Base-by-base conservation (phyloP, 2,113 vertebrate genomes). In the Crypturellus undulatus region DNA sequence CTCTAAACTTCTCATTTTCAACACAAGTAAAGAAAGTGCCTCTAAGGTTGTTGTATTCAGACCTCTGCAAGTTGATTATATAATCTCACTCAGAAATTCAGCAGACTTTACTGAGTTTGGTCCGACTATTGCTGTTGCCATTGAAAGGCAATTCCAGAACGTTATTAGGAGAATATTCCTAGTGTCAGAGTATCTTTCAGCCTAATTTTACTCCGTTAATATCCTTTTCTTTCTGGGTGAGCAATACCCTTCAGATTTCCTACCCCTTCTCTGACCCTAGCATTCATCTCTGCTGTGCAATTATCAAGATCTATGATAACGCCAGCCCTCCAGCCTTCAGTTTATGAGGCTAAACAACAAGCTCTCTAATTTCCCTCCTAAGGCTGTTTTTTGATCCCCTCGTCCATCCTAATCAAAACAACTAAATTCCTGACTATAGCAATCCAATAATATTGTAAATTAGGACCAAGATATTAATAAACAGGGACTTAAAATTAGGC, bases 391-490 rank as follows among this genome's bases (percentile, higher is more conserved):
- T 92, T 84, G 63, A 92, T 90, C 13, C 49, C 20, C 14, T 42
- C 21, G 73, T 71, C 28, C 32, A 92, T 75, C 10, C 51, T 42
- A 56, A 87, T 59, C 13, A 75, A 90, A 92, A 93, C 70, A 94
- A 60, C 21, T 4, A 32, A 49, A 26, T 9, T 82, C 70, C 84
- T 79, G 9, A 75, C 69, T 84, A 40, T 32, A 80, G 22, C 30
- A 84, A 78, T 88, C 45, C 49, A 78, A 71, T 78, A 82, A 85
- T 68, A 70, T 6, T 82, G 52, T 82, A 79, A 79, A 89, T 93
- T 89, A 87, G 79, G 43, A 63, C 9, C 36, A 79, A 92, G 21
- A n/a, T 77, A n/a, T 84, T 92, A 94, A 83, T n/a, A 34, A 89
- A 82, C 28, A 91, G 62, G 76, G 84, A 71, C 24, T 91, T 67